Conservation (phyloP, 1,140 invertebrate genomes). For the Brachionus koreanus region DNA sequence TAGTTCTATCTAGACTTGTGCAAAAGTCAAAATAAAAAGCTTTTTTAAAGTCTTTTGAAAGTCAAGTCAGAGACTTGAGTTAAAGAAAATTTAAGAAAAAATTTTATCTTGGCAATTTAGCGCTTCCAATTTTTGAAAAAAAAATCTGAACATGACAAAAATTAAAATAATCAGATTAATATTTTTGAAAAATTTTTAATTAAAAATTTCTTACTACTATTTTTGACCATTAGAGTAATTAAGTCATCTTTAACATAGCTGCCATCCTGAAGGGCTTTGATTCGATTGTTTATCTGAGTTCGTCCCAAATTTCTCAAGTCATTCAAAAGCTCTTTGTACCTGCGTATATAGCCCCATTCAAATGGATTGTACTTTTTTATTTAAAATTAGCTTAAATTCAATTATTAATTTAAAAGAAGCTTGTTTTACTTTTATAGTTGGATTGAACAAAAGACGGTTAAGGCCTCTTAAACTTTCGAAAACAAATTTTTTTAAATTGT, state of each 20-base stretch:
- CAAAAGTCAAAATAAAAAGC: too few relatives aligned
- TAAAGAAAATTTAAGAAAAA: too few relatives aligned
- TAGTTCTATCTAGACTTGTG: too few relatives aligned
- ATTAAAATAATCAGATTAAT: too few relatives aligned
- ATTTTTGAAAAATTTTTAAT: too few relatives aligned
- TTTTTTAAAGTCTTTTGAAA: too few relatives aligned
- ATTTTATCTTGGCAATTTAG: too few relatives aligned
- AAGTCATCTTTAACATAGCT: conserved; percentile 3
- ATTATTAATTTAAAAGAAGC: neutral
- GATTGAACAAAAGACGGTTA: neutral
- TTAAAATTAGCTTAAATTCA: neutral
- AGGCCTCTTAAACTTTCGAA: conserved; percentile 15
- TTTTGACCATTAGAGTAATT: neutral
- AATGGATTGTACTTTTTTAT: conserved; percentile 16
- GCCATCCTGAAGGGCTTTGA: neutral
- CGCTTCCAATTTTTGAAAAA: too few relatives aligned
- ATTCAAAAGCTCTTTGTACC: neutral
- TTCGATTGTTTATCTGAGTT: neutral
- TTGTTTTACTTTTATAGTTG: neutral
- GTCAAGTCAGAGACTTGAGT: too few relatives aligned
- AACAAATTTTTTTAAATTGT: conserved; percentile 7
- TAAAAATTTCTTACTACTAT: neutral
- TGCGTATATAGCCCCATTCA: conserved; percentile 5
- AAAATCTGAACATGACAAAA: too few relatives aligned
- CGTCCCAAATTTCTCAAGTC: neutral